Evolutionary conservation across 2,797 vertebrate genomes (phyloP), one percentile per base, ranked within the genome.

Genomic region (Vultur gryphus): DNA sequence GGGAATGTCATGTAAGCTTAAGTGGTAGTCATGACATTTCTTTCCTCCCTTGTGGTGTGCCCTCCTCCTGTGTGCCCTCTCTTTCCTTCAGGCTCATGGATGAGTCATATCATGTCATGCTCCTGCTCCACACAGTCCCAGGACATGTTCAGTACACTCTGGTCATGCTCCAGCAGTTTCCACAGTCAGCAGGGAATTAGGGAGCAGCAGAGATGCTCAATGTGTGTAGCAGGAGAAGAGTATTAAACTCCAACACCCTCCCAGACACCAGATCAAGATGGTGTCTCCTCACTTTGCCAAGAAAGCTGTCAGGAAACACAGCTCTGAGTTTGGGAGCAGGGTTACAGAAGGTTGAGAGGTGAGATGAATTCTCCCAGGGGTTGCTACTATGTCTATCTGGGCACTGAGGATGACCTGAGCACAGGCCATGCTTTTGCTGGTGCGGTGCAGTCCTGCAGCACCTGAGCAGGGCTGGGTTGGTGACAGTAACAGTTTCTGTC

Each of bases 401-500:
- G 9, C 31, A 10, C 29, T 26, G 55, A 54, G 24, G 11, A 8
- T 49, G 25, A 61, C 37, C 21, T 15, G 20, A 87, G 13, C 4
- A 44, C 17, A 69, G 11, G 6, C 9, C 11, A 9, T 13, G 11
- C 25, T 46, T 55, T 31, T 25, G 4, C 19, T 44, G n/a, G 9
- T 28, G 35, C 4, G 7, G 5, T 62, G 17, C 19, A 52, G 21
- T 33, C 33, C 52, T 78, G 16, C 9, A 29, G 26, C 33, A 64
- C 4, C 21, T 58, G 39, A 75, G 26, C 43, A 52, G 11, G 57
- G 13, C 8, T 66, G 10, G 0, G 1, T 0, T 75, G 18, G 13
- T 58, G 43, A 41, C 6, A 13, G 31, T 37, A 44, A 33, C 2
- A 20, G 8, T n/a, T 78, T 77, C 75, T 71, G 70, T 33, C 5